Evolutionary conservation across 1,140 invertebrate genomes (phyloP), one percentile per base, ranked within the genome.

Genomic region (Plectus sambesii): DNA sequence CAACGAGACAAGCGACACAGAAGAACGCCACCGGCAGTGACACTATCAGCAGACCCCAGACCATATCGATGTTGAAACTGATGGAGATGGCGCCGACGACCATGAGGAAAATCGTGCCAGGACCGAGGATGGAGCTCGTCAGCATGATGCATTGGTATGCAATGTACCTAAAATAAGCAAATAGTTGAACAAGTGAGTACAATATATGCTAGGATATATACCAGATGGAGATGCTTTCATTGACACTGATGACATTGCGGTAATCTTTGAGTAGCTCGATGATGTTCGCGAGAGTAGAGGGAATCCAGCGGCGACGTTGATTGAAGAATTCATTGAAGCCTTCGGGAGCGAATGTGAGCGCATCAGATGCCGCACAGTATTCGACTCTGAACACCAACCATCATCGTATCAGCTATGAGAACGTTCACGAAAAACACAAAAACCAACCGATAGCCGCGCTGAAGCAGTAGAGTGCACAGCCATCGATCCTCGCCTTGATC

Each of bases 401-500:
- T 49, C 55, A 36, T 44, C 20, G 12, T 44, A 40, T 33, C 1
- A 44, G 27, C 43, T 33, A 44, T 29, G 23, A 44, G n/a, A 44
- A 20, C 5, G 37, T 36, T 30, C 37, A 6, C 24, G 5, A 43
- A 19, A 50, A n/a, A 2, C 41, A 24, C 20, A 27, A n/a, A 58
- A 15, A 24, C 23, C n/a, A 22, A 44, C 35, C 78, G 65, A 56
- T 78, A 79, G 19, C 79, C 79, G 60, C 77, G 68, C 62, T 80
- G 79, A 1, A 80, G 68, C 2, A 80, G 65, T 2, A 80, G 60
- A 5, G 79, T 80, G 53, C 79, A 80, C 3, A 80, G 61, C 79
- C 79, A 80, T 27, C 79, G 70, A 64, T 80, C 79, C 60, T 80
- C 79, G 36, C 79, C 77, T 71, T 80, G 78, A 72, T 79, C 78